Evolutionary conservation across 2,113 vertebrate species (phyloP).

Genomic region (Megaptera novaeangliae): DNA sequence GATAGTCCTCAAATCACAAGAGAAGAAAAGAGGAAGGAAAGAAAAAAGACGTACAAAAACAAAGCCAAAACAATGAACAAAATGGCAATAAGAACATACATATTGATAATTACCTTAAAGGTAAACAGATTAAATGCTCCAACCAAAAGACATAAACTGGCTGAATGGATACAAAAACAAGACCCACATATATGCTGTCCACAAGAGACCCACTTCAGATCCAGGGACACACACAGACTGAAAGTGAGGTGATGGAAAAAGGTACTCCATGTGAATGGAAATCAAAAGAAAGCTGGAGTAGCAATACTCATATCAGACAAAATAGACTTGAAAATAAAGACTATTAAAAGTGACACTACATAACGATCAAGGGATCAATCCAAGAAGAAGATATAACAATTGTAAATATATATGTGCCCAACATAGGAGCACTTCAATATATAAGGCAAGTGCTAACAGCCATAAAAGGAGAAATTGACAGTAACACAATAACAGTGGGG

Average conservation of each 20-base stretch:
- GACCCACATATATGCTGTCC: neutral
- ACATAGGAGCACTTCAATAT: neutral
- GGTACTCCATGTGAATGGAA: neutral
- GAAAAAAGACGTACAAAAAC: neutral
- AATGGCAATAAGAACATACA: neutral
- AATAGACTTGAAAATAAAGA: neutral
- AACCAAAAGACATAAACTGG: neutral
- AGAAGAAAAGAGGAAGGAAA: neutral
- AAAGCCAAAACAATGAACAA: neutral
- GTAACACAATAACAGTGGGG: neutral
- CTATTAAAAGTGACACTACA: neutral
- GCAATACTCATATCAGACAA: neutral
- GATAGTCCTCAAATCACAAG: neutral
- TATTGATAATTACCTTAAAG: neutral
- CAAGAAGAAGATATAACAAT: neutral
- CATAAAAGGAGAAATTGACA: neutral
- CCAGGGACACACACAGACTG: neutral
- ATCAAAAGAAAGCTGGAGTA: neutral
- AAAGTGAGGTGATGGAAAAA: neutral
- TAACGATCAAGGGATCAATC: neutral
- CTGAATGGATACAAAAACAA: neutral
- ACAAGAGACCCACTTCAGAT: neutral
- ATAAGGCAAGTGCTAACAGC: neutral
- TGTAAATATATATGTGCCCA: neutral
- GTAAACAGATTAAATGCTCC: neutral